These are phyloP conservation scores for Drosophila infuscata DNA, from an alignment of 2,888 invertebrate species.

Conservation along the genomic window DNA sequence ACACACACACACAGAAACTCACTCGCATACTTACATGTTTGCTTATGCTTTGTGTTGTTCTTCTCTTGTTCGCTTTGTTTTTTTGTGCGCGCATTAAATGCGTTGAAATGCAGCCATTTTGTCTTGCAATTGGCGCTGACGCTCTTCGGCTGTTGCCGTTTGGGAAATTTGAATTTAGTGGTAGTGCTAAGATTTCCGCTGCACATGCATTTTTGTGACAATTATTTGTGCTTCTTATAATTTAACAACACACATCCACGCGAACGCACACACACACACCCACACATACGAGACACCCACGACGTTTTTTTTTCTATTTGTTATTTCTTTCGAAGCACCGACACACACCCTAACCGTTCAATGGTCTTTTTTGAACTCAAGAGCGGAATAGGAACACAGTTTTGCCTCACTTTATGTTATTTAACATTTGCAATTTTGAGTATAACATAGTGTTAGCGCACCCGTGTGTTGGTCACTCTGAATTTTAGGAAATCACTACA, in stretches of 20 bases:
- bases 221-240: conserved; percentile 19
- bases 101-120: conserved; percentile 77
- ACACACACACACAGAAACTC: conserved; percentile 12
- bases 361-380: conserved; percentile 52
- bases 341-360: conserved; percentile 46
- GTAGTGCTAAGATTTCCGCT: conserved; percentile 13
- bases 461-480: neutral
- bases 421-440: conserved; percentile 20
- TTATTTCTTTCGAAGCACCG: conserved; percentile 22
- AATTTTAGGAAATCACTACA: neutral
- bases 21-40: conserved; percentile 57
- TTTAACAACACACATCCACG: conserved; percentile 32
- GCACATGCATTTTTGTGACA: conserved; percentile 34
- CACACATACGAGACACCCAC: conserved; percentile 62
- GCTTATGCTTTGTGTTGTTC: conserved; percentile 67
- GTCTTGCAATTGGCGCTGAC: conserved; percentile 63
- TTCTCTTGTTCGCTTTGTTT: conserved; percentile 49
- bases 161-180: conserved; percentile 5
- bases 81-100: conserved; percentile 67
- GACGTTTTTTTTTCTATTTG: conserved; percentile 42
- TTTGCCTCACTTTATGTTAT: conserved; percentile 41
- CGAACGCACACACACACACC: conserved; percentile 39
- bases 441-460: conserved; percentile 8
- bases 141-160: conserved; percentile 35
- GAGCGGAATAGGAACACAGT: conserved; percentile 28